Conservation (phyloP, 2,113 vertebrate genomes). For the Gymnocephalus cernua region DNA sequence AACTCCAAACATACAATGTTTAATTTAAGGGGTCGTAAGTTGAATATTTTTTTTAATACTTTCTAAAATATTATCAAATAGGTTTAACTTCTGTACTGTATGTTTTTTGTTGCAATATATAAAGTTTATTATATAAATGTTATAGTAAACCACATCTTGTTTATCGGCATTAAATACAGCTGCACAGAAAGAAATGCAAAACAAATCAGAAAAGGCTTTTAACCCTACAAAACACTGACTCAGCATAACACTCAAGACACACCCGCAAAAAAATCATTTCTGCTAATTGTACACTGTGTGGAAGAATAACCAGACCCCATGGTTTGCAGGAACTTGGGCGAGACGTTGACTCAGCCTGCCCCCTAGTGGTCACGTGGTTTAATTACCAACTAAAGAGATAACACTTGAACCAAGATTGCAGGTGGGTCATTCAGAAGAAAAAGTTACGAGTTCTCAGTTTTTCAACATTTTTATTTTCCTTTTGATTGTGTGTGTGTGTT, state of each 20-base stretch:
- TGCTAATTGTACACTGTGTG: neutral
- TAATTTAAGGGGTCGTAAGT: neutral
- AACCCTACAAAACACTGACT: conserved; percentile 1
- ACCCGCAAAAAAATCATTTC: neutral
- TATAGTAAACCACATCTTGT: no score
- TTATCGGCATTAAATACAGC: no score
- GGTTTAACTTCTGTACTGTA: no score
- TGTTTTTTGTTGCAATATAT: no score
- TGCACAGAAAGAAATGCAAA: neutral
- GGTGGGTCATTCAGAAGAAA: no score
- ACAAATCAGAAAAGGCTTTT: neutral
- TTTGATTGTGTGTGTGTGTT: neutral
- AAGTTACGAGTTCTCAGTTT: neutral
- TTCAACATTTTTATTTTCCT: neutral
- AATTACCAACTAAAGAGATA: neutral
- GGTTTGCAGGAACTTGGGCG: neutral
- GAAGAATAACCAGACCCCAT: neutral
- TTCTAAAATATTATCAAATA: no score
- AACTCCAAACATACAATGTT: neutral
- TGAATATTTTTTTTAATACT: no score
- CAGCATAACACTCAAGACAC: neutral
- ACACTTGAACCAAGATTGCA: neutral
- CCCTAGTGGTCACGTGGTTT: conserved; percentile 30
- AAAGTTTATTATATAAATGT: no score
- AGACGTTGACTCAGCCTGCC: conserved; percentile 56